A percentile compares a stretch with the other conserved stretches of the same genome.
These are phyloP conservation scores for Barnardius zonarius DNA, from an alignment of 2,113 vertebrate genomes.

Conservation along the genomic window DNA sequence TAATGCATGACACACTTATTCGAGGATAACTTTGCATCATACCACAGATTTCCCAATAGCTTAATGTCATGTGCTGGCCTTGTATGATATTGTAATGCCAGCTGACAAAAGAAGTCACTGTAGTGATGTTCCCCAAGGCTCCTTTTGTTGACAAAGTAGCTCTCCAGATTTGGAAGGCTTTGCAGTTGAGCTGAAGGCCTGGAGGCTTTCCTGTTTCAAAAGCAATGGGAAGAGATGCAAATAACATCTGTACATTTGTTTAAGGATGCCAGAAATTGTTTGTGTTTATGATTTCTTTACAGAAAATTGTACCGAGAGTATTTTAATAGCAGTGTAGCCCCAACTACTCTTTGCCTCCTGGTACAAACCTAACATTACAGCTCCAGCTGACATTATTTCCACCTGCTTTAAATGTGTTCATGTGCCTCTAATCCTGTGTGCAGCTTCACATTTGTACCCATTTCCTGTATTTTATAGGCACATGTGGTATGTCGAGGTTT, in stretches of 20 bases:
- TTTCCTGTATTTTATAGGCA: conserved; percentile 71
- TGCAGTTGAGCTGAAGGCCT: conserved; percentile 22
- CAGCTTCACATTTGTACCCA: conserved; percentile 69
- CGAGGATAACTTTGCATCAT: neutral
- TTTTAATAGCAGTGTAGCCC: neutral
- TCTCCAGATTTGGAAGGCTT: conserved; percentile 20
- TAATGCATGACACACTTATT: neutral
- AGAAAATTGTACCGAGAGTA: neutral
- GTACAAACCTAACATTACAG: conserved; percentile 23
- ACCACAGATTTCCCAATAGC: neutral
- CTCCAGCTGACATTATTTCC: conserved; percentile 61
- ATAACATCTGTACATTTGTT: conserved; percentile 10
- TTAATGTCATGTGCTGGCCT: neutral
- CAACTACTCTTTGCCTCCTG: conserved; percentile 16
- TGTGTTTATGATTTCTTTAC: conserved; percentile 9
- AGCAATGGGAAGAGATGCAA: neutral
- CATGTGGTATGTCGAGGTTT: conserved; percentile 63
- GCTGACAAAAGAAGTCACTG: neutral
- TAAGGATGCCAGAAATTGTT: conserved; percentile 23
- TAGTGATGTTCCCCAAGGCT: neutral
- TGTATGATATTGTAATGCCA: neutral
- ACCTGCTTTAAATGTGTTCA: conserved; percentile 68
- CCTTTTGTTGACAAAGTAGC: conserved; percentile 25
- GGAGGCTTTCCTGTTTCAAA: conserved; percentile 29
- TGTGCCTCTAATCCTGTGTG: conserved; percentile 67